A percentile compares a stretch with the other conserved stretches of the same genome.
Conservation (phyloP, 2,888 invertebrate genomes). For the Ichneumoninae sp. region DNA sequence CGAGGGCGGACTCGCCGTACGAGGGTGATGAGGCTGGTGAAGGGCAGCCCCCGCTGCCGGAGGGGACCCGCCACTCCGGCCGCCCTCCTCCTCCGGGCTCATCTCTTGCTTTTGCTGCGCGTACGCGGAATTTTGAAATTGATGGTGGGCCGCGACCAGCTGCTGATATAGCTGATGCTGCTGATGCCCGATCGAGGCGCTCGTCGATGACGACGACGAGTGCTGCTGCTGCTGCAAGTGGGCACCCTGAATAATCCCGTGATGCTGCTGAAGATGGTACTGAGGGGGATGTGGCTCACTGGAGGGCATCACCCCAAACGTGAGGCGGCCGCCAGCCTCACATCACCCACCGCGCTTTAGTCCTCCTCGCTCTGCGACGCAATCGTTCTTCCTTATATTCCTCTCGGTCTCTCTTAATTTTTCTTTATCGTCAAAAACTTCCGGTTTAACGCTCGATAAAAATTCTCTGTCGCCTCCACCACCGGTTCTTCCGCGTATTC, state of each 20-base stretch:
- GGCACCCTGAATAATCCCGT: conserved; percentile 81
- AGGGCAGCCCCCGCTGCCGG: conserved; percentile 83
- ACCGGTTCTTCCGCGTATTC: conserved; percentile 64
- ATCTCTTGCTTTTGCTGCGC: conserved; percentile 83
- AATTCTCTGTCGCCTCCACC: conserved; percentile 50
- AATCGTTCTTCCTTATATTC: conserved; percentile 66
- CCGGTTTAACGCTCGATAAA: conserved; percentile 37
- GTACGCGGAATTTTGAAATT: conserved; percentile 83
- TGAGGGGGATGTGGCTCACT: conserved; percentile 84
- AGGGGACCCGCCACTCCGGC: conserved; percentile 84
- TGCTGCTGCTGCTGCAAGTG: conserved; percentile 78
- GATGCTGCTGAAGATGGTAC: conserved; percentile 83
- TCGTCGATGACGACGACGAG: conserved; percentile 79
- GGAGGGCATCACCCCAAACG: conserved; percentile 84
- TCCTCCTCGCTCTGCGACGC: conserved; percentile 67
- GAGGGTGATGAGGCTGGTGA: conserved; percentile 83
- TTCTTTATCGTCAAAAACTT: conserved; percentile 42
- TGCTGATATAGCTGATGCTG: conserved; percentile 60
- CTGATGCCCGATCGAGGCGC: conserved; percentile 77
- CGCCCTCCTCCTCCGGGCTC: conserved; percentile 84
- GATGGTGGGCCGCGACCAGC: conserved; percentile 71
- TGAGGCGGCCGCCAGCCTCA: conserved; percentile 84
- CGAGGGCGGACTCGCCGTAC: conserved; percentile 83
- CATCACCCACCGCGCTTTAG: conserved; percentile 82
- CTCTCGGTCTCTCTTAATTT: conserved; percentile 66